These are phyloP conservation scores for Agapornis canus DNA, from an alignment of 2,797 vertebrate species.

Conservation along the genomic window DNA sequence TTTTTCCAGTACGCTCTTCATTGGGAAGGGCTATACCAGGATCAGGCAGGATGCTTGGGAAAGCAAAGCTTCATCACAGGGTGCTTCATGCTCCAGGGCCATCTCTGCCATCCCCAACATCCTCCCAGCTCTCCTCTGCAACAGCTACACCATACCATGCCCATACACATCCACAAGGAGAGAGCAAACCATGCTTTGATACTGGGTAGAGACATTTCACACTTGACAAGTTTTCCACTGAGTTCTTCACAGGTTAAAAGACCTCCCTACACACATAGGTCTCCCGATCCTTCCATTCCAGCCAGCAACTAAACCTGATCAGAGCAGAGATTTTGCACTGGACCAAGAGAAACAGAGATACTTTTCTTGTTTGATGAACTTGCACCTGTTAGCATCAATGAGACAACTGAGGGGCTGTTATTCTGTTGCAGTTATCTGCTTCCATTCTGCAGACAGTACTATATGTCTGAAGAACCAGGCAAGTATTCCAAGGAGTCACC, in stretches of 20 bases:
- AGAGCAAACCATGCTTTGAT: fast-evolving
- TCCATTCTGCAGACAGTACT: neutral
- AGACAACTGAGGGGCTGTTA: neutral
- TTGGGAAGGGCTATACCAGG: neutral
- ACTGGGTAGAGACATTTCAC: neutral
- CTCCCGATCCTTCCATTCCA: neutral
- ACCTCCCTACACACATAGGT: neutral
- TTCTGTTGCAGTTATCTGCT: neutral
- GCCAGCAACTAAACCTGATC: neutral
- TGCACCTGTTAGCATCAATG: no score
- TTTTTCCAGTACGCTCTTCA: fast-evolving
- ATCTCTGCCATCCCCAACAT: neutral
- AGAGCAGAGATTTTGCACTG: neutral
- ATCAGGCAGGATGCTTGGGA: neutral
- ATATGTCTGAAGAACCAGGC: neutral
- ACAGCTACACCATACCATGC: fast-evolving
- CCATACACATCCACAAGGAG: neutral
- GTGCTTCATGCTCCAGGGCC: neutral
- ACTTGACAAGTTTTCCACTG: no score
- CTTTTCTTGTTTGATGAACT: neutral
- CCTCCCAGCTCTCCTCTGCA: neutral
- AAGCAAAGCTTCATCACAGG: neutral
- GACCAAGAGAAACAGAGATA: neutral
- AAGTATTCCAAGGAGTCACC: fast-evolving
- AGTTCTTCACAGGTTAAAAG: neutral